Evolutionary conservation across 1,140 invertebrate species (phyloP).

Genomic region (Halesus radiatus): DNA sequence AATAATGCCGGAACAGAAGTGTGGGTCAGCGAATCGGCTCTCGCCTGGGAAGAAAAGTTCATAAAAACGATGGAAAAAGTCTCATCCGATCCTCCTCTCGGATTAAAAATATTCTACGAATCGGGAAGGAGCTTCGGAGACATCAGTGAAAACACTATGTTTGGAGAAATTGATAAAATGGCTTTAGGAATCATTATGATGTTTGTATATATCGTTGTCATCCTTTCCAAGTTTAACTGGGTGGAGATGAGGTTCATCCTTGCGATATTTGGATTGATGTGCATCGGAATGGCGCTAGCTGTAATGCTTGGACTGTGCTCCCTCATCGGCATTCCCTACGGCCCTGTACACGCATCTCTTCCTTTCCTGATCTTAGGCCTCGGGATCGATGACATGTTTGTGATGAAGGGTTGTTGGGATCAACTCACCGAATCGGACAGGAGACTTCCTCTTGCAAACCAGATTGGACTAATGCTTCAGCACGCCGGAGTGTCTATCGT

Average conservation of each 20-base stretch:
- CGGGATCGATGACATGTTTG: slow-evolving; percentile 86
- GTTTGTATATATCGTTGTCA: slow-evolving; percentile 80
- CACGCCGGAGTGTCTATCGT: slow-evolving; percentile 87
- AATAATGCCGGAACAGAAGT: slow-evolving; percentile 81
- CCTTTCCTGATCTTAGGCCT: slow-evolving; percentile 87
- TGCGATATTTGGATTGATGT: slow-evolving; percentile 77
- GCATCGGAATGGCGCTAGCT: slow-evolving; percentile 83
- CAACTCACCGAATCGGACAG: slow-evolving; percentile 70
- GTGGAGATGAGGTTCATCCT: slow-evolving; percentile 80
- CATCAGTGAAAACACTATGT: slow-evolving; percentile 76
- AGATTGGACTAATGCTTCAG: slow-evolving; percentile 79
- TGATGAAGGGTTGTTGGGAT: slow-evolving; percentile 83
- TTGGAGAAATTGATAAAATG: slow-evolving; percentile 81
- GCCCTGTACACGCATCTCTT: slow-evolving; percentile 85
- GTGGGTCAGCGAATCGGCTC: slow-evolving; percentile 76
- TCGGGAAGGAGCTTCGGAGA: slow-evolving; percentile 82
- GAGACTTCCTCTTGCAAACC: slow-evolving; percentile 71
- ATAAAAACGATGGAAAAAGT: slow-evolving; percentile 68
- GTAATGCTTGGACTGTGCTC: slow-evolving; percentile 82
- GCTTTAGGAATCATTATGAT: slow-evolving; percentile 78
- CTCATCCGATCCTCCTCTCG: slow-evolving; percentile 61
- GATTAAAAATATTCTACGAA: slow-evolving; percentile 71
- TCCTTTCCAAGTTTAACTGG: slow-evolving; percentile 82
- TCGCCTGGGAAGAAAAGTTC: slow-evolving; percentile 78
- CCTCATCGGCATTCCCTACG: slow-evolving; percentile 80